Evolutionary conservation across 64 coral and sea anemone species (phyloP), one percentile per base, ranked within the genome.

Genomic region (Dendrophyllia cribrosa): DNA sequence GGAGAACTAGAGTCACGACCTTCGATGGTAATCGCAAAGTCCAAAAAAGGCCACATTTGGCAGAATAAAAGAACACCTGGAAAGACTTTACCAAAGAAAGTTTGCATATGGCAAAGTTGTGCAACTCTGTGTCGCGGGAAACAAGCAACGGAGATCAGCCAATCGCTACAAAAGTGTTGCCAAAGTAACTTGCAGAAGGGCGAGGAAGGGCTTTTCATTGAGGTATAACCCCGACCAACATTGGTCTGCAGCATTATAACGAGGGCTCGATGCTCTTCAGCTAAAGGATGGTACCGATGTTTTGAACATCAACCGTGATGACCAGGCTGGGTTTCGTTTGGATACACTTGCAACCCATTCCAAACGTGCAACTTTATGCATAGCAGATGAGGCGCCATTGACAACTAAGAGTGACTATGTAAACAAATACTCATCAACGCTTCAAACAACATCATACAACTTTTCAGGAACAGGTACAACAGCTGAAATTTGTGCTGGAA

Each of bases 261-360:
- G 66, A 46, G 74, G 11, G 17, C 78, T 95, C 7, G 83, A 95
- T 64, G 45, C 12, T n/a, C 6, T 91, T 0, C 88, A 95, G 11
- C 71, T 59, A 10, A 65, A 24, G 9, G 86, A 89, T 84, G 89
- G 94, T 9, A 58, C 7, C 15, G 61, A 96, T 16, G 66, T 77
- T 0, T 0, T 96, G 0, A 96, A 77, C 74, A 15, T 96, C 17
- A 72, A 52, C 4, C 66, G 90, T 61, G 95, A 89, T 71, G 86
- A 93, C 63, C 86, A 96, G n/a, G 90, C 95, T 74, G 90, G 95
- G n/a, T 96, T 95, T 78, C 72, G 93, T 5, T 17, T 95, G 2
- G 87, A 94, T 66, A 89, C 92, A 0, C 3, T 90, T 6, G n/a
- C 87, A 8, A 95, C 93, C 9, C 93, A 95, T 43, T 89, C 51